These are phyloP conservation scores for Chrysogorgia sp. DNA, from an alignment of 92 coral and sea anemone species.

Conservation along the genomic window DNA sequence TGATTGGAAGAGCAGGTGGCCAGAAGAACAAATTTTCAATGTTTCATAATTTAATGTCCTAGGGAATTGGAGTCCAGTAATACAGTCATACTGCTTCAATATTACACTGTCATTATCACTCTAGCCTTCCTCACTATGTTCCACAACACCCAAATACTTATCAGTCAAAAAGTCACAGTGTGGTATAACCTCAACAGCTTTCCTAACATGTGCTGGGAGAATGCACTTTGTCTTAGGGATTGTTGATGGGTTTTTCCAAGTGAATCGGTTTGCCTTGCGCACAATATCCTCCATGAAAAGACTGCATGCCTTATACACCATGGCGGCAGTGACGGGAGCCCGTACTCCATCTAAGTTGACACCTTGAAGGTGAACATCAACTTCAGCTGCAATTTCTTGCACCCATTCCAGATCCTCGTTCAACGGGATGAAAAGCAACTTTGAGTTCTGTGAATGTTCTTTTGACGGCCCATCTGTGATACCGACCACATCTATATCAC, in stretches of 20 bases:
- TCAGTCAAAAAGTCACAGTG: constrained; percentile 78
- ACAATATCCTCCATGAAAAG: constrained; percentile 73
- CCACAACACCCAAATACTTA: constrained; percentile 50
- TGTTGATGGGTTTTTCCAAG: constrained; percentile 62
- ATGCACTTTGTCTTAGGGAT: constrained; percentile 60
- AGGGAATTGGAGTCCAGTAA: no score
- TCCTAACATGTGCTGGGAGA: constrained; percentile 71
- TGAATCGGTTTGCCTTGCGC: constrained; percentile 75
- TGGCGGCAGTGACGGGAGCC: constrained; percentile 68
- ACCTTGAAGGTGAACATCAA: constrained; percentile 67
- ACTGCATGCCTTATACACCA: constrained; percentile 61
- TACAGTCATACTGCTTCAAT: no score
- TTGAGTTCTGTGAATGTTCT: constrained; percentile 33
- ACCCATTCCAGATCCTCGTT: constrained; percentile 80
- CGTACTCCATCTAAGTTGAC: constrained; percentile 66
- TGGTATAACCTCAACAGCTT: constrained; percentile 71
- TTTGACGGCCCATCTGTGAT: constrained; percentile 1
- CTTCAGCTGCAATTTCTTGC: constrained; percentile 73
- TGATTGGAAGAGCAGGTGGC: no score
- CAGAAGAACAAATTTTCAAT: no score
- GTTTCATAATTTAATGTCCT: no score
- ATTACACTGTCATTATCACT: no score
- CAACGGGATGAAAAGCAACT: constrained; percentile 50
- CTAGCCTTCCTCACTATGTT: not conserved
- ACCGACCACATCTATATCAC: constrained; percentile 75